Conservation (phyloP, 2,888 invertebrate species). For the Protonemura montana region DNA sequence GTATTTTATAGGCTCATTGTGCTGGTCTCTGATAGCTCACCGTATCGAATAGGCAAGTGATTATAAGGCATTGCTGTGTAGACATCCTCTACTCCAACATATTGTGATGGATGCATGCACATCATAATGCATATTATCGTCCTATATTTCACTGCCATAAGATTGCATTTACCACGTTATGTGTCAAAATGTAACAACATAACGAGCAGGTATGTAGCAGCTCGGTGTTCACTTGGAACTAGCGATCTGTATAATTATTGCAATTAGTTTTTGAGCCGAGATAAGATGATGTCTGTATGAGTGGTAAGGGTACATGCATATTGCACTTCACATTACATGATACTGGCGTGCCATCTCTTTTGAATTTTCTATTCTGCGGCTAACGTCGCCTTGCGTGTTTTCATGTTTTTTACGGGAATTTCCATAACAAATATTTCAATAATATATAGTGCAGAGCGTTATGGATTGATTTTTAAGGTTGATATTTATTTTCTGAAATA, state of each 20-base stretch:
- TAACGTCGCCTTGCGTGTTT: not conserved
- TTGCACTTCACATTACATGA: not conserved
- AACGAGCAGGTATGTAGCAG: not conserved
- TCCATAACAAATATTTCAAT: conserved; percentile 12
- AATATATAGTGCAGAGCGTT: not conserved
- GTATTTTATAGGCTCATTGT: too few species aligned
- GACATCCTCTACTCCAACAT: too few species aligned
- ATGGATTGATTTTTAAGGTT: not conserved
- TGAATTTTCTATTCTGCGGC: not conserved
- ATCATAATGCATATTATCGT: conserved; percentile 4
- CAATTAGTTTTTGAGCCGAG: not conserved
- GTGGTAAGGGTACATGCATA: not conserved
- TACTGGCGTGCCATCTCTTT: not conserved
- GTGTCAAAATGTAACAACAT: conserved; percentile 12
- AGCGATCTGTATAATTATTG: not conserved
- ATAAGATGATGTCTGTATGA: conserved; percentile 12
- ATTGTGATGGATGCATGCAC: not conserved
- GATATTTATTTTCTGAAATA: not conserved
- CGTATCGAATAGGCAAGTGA: not conserved
- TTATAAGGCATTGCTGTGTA: not conserved
- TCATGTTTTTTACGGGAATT: not conserved
- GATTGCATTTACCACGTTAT: conserved; percentile 8
- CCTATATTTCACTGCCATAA: not conserved
- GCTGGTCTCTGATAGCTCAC: not conserved
- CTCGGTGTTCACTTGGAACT: not conserved